Conservation (phyloP, 2,797 vertebrate species). For the Anguilla megastoma region DNA sequence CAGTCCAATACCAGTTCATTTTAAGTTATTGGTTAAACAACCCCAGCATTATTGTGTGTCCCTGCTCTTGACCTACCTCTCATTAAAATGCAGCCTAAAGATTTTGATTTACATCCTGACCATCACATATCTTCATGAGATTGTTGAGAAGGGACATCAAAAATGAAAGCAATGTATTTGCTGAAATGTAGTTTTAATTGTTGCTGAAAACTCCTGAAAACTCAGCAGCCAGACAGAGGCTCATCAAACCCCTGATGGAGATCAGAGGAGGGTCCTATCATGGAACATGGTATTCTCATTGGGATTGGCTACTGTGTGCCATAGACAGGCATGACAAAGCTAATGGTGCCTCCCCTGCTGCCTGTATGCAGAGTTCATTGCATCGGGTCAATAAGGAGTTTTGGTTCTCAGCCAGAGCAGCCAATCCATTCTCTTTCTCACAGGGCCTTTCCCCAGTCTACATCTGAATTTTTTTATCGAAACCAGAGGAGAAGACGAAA, state of each 20-base stretch:
- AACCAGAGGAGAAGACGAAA: neutral
- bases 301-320: neutral
- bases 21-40: too few species aligned
- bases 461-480: neutral
- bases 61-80: too few species aligned
- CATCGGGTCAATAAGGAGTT: neutral
- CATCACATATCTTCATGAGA: neutral
- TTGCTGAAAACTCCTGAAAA: neutral
- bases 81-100: too few species aligned
- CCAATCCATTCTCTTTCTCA: neutral
- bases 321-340: neutral
- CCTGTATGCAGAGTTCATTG: neutral
- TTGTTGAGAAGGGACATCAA: neutral
- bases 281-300: neutral
- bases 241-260: neutral
- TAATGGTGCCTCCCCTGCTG: neutral
- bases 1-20: too few species aligned
- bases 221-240: neutral
- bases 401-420: neutral
- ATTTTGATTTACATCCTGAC: neutral
- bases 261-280: neutral
- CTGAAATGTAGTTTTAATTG: neutral
- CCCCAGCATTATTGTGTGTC: too few species aligned
- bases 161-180: neutral
- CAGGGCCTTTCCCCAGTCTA: neutral